These are phyloP conservation scores for Drosophila cardini DNA, from an alignment of 1,140 invertebrate genomes.

Conservation along the genomic window DNA sequence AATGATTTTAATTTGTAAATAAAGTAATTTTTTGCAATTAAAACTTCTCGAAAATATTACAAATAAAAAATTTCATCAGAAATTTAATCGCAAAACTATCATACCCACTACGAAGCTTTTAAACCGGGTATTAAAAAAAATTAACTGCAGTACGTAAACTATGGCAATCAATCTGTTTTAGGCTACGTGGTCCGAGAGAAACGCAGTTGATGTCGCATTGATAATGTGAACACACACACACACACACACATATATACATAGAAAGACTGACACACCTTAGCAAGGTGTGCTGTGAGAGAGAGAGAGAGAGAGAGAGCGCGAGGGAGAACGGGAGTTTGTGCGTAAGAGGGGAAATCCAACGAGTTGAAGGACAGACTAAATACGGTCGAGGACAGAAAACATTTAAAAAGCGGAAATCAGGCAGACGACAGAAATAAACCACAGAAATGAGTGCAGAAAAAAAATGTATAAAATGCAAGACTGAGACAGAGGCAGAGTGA, in stretches of 20 bases:
- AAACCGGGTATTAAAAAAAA: conserved; percentile 28
- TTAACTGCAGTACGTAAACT: conserved; percentile 59
- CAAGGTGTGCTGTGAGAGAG: conserved; percentile 6
- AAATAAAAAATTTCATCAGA: no score
- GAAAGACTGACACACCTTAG: conserved; percentile 1
- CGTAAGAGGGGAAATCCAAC: conserved; percentile 1
- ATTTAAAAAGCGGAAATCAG: conserved; percentile 82
- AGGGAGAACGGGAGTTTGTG: conserved; percentile 18
- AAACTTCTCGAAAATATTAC: no score
- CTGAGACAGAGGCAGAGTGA: background rate
- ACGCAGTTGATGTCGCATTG: conserved; percentile 31
- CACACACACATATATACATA: conserved; percentile 10
- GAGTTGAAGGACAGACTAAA: conserved; percentile 59
- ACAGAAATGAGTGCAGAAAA: conserved; percentile 31
- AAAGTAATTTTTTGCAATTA: no score
- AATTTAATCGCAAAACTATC: background rate
- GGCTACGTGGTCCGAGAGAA: conserved; percentile 21
- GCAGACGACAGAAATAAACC: conserved; percentile 73
- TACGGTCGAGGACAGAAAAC: conserved; percentile 52
- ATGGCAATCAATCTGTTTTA: conserved; percentile 67
- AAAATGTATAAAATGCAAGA: background rate
- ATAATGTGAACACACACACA: conserved; percentile 27
- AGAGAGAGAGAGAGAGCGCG: conserved; percentile 1
- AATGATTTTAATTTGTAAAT: no score
- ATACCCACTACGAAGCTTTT: background rate